Conservation (phyloP, 2,888 invertebrate species). For the Diplazon laetatorius region DNA sequence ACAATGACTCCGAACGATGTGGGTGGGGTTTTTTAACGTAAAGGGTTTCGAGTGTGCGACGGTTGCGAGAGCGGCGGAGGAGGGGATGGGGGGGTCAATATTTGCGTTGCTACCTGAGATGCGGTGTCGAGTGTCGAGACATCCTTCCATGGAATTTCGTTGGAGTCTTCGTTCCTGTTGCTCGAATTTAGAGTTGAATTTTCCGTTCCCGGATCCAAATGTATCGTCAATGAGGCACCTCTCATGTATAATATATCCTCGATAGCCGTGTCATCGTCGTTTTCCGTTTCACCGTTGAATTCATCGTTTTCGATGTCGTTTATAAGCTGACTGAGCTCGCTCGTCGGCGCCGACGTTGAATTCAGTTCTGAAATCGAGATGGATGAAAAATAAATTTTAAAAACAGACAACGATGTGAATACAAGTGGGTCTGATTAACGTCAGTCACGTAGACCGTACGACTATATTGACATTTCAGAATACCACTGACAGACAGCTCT, state of each 20-base stretch:
- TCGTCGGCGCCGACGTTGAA: constrained; percentile 86
- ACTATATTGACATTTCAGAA: not conserved
- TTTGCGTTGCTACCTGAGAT: constrained; percentile 50
- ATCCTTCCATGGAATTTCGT: constrained; percentile 66
- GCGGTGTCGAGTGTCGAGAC: constrained; percentile 44
- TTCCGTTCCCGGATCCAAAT: constrained; percentile 72
- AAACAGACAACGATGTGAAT: not conserved
- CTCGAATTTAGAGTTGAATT: constrained; percentile 71
- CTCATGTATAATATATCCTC: constrained; percentile 83
- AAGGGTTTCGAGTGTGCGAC: not conserved
- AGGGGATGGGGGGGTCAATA: constrained; percentile 8
- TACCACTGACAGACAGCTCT: not conserved
- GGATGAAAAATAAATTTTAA: no score
- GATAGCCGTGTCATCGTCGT: constrained; percentile 75
- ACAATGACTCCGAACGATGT: constrained; percentile 1
- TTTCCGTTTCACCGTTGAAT: constrained; percentile 80
- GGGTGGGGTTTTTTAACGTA: not conserved
- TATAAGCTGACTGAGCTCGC: constrained; percentile 80
- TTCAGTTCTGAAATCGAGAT: constrained; percentile 88
- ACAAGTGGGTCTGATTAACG: not conserved
- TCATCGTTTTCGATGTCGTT: constrained; percentile 87
- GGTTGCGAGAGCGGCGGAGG: no score
- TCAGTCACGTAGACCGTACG: not conserved
- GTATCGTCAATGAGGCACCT: constrained; percentile 79
- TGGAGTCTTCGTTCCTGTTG: constrained; percentile 68